phyloP scores from a whole-genome alignment of 2,797 vertebrate genomes.

The Hydrolagus colliei region DNA sequence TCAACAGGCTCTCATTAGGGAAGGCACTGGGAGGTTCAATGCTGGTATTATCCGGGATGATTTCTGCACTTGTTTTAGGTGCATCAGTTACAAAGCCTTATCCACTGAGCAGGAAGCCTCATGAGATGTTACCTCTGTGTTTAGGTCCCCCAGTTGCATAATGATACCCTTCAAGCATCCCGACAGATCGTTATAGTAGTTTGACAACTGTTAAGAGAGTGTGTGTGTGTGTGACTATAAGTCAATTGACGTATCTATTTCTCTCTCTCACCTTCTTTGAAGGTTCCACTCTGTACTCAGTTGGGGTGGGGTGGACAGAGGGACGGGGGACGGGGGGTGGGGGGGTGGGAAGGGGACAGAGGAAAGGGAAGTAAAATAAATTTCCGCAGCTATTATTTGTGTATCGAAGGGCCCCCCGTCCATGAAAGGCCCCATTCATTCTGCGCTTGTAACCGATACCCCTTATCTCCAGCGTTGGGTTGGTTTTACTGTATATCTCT shows the following conservation, averaged over 20 bases:
- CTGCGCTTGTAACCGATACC: background rate
- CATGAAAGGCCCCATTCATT: background rate
- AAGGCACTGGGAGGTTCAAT: slow-evolving; percentile 54
- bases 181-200: background rate
- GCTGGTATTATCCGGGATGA: slow-evolving; percentile 58
- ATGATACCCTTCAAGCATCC: background rate
- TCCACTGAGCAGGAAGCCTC: background rate
- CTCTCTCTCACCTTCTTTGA: background rate
- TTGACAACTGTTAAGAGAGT: background rate
- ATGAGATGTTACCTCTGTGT: background rate
- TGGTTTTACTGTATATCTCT: background rate
- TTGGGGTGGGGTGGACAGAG: background rate
- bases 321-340: background rate
- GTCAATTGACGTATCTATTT: background rate
- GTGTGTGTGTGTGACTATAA: too few species aligned
- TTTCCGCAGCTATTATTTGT: background rate
- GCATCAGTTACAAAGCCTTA: background rate
- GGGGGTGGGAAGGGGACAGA: background rate
- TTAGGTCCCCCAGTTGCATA: background rate
- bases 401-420: background rate
- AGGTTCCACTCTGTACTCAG: background rate
- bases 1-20: slow-evolving; percentile 62
- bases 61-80: background rate
- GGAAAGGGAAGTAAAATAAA: background rate
- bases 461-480: too few species aligned